These are phyloP conservation scores for Enteromius unitaeniatus DNA, from an alignment of 2,797 vertebrate genomes.

Conservation along the genomic window DNA sequence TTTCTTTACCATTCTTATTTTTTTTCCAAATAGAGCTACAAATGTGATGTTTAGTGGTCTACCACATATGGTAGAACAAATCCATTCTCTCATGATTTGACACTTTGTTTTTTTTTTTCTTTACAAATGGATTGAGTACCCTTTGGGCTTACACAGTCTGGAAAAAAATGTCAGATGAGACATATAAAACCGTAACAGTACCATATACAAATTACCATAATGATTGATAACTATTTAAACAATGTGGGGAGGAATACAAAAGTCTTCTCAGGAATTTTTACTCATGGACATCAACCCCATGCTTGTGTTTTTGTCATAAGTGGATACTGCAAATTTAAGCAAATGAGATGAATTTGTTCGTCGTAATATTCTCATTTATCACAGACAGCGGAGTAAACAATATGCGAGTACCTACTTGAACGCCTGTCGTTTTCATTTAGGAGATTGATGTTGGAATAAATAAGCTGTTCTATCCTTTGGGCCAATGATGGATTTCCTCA, in stretches of 20 bases:
- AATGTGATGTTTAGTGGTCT: slow-evolving; percentile 65
- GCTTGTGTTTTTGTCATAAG: slow-evolving; percentile 59
- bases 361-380: slow-evolving; percentile 25
- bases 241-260: slow-evolving; percentile 60
- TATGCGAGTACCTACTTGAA: slow-evolving; percentile 34
- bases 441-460: slow-evolving; percentile 38
- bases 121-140: slow-evolving; percentile 58
- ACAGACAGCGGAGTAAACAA: slow-evolving; percentile 31
- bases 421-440: slow-evolving; percentile 1
- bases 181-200: slow-evolving; percentile 76
- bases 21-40: slow-evolving; percentile 53
- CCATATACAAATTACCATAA: slow-evolving; percentile 77
- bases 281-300: slow-evolving; percentile 60
- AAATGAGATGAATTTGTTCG: slow-evolving; percentile 26
- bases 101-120: slow-evolving; percentile 57
- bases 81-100: slow-evolving; percentile 64
- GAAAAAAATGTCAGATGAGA: slow-evolving; percentile 71
- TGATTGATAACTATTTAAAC: slow-evolving; percentile 75
- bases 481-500: slow-evolving; percentile 46
- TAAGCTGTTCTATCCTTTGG: slow-evolving; percentile 45
- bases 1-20: slow-evolving; percentile 58
- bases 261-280: slow-evolving; percentile 69
- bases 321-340: slow-evolving; percentile 19
- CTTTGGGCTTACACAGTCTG: slow-evolving; percentile 56
- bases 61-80: slow-evolving; percentile 65